Evolutionary conservation across 2,113 vertebrate species (phyloP).

Genomic region (Coryphaenoides rupestris): DNA sequence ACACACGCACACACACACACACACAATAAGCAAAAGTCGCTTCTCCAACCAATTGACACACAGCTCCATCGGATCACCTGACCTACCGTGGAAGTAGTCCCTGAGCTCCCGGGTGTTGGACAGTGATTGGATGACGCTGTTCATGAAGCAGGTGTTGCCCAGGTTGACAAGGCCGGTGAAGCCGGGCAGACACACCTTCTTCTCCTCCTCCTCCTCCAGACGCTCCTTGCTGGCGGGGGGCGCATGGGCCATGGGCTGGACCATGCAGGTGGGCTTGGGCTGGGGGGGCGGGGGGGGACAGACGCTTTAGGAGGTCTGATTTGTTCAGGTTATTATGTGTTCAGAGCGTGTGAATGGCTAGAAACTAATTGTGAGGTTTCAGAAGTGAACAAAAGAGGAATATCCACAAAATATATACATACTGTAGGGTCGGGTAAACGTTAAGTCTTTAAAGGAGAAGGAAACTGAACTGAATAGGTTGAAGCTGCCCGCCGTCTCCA

Average conservation of each 20-base stretch:
- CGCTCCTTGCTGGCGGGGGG: constrained; percentile 77
- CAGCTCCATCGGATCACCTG: too few species aligned
- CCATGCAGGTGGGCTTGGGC: constrained; percentile 97
- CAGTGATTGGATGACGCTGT: constrained; percentile 96
- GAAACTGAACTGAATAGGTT: too few species aligned
- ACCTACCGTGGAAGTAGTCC: constrained; percentile 95
- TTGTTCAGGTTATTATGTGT: too few species aligned
- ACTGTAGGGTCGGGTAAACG: too few species aligned
- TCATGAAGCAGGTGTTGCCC: constrained; percentile 99
- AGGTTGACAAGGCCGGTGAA: constrained; percentile 96
- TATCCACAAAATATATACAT: too few species aligned
- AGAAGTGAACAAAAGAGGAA: background rate
- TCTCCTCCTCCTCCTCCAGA: constrained; percentile 90
- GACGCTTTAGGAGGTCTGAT: too few species aligned
- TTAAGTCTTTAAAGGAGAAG: too few species aligned
- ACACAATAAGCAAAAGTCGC: background rate
- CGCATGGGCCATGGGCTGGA: constrained; percentile 93
- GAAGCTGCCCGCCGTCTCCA: too few species aligned
- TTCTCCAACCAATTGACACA: background rate
- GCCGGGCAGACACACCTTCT: constrained; percentile 91
- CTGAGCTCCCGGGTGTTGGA: constrained; percentile 96
- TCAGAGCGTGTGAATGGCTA: background rate
- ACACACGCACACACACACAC: too few species aligned
- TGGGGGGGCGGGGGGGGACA: constrained; percentile 42
- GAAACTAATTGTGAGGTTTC: background rate